phyloP scores from a whole-genome alignment of 2,113 vertebrate species.

The Pipa parva region DNA sequence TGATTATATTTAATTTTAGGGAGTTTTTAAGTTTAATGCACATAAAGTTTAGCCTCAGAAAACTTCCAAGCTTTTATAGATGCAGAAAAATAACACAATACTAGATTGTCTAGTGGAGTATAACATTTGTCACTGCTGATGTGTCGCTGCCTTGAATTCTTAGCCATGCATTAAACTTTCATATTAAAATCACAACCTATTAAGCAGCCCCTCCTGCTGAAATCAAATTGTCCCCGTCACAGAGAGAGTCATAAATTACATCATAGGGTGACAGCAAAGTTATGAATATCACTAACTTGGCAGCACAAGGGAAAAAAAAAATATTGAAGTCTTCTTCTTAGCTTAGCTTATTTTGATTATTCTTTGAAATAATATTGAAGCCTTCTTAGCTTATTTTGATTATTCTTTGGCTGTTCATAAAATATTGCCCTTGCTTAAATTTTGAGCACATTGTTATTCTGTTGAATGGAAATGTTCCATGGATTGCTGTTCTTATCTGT shows the following conservation, averaged over 20 bases:
- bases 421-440: not conserved
- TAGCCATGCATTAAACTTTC: conserved; percentile 9
- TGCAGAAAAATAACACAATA: not conserved
- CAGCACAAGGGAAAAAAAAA: not conserved
- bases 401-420: not conserved
- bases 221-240: not conserved
- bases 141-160: not conserved
- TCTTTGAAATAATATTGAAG: not conserved
- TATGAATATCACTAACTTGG: not conserved
- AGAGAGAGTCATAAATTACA: not conserved
- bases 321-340: not conserved
- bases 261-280: not conserved
- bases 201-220: conserved; percentile 4
- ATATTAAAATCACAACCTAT: conserved; percentile 7
- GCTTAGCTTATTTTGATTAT: not conserved
- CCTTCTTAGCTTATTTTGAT: not conserved
- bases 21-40: not conserved
- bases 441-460: conserved; percentile 1
- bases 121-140: not conserved
- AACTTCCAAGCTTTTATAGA: not conserved
- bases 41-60: not conserved
- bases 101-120: not conserved
- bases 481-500: not conserved
- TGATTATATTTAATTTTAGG: not conserved
- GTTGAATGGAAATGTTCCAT: not conserved